Conservation (phyloP, 2,888 invertebrate species). For the Thera obeliscata region DNA sequence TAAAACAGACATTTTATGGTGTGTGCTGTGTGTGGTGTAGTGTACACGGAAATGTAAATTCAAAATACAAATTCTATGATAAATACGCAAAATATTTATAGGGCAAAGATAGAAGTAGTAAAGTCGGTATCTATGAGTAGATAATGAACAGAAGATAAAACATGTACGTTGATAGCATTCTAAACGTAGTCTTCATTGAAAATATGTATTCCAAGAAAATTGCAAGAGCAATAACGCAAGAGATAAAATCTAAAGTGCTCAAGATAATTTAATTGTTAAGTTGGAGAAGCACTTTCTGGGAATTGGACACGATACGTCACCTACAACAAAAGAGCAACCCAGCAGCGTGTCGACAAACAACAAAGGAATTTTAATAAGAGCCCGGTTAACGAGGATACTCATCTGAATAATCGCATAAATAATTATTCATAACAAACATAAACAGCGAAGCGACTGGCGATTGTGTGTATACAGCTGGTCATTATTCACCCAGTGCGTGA, state of each 20-base stretch:
- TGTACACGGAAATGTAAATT: constrained; percentile 13
- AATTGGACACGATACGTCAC: constrained; percentile 59
- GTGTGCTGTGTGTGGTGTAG: not conserved
- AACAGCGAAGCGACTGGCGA: constrained; percentile 59
- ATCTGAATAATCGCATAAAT: constrained; percentile 79
- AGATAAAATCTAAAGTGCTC: constrained; percentile 27
- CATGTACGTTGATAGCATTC: constrained; percentile 7
- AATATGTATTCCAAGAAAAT: constrained; percentile 11
- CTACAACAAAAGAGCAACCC: constrained; percentile 62
- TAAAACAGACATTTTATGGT: constrained; percentile 15
- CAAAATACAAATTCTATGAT: not conserved
- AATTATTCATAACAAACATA: constrained; percentile 74
- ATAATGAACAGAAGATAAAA: not conserved
- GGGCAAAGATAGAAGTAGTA: not conserved
- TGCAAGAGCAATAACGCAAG: constrained; percentile 1
- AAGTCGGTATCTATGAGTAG: too few species aligned
- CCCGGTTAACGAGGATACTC: constrained; percentile 69
- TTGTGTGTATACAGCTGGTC: constrained; percentile 53
- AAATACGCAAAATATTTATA: not conserved
- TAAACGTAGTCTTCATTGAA: not conserved
- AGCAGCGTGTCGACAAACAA: constrained; percentile 61
- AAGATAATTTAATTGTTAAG: constrained; percentile 35
- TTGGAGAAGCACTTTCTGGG: constrained; percentile 47
- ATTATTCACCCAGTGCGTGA: constrained; percentile 55
- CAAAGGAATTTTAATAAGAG: constrained; percentile 80